phyloP scores from a whole-genome alignment of 2,888 invertebrate genomes.

The Drosophila acutilabella region DNA sequence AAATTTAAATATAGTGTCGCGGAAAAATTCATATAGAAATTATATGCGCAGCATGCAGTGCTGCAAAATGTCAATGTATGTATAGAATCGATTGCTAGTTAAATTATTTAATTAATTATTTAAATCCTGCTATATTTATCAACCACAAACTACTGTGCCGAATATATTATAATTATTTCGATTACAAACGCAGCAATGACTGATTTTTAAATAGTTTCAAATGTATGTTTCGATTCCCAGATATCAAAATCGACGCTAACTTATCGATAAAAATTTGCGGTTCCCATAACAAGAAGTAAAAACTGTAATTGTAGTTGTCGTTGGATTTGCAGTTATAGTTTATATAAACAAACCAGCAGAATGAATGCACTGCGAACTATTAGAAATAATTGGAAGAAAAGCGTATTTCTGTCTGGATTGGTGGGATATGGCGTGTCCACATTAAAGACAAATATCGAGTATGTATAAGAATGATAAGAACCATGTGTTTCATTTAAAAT shows the following conservation, averaged over 20 bases:
- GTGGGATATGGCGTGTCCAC: conserved; percentile 90
- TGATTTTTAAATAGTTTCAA: neutral
- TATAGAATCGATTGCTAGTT: too few relatives aligned
- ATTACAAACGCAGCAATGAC: neutral
- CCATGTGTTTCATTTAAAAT: neutral
- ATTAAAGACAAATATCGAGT: conserved; percentile 91
- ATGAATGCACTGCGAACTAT: conserved; percentile 60
- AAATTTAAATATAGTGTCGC: too few relatives aligned
- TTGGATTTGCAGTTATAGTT: conserved; percentile 15
- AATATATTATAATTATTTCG: neutral
- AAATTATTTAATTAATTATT: too few relatives aligned
- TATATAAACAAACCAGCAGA: conserved; percentile 24
- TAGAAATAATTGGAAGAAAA: conserved; percentile 93
- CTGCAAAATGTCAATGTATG: too few relatives aligned
- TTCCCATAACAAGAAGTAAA: conserved; percentile 3
- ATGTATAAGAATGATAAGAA: conserved; percentile 81
- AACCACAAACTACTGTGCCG: too few relatives aligned
- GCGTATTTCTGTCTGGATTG: conserved; percentile 89
- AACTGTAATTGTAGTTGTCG: conserved; percentile 4
- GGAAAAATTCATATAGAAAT: too few relatives aligned
- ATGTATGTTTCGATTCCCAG: neutral
- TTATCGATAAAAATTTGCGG: conserved; percentile 1
- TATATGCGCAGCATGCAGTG: too few relatives aligned
- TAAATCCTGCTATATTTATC: too few relatives aligned
- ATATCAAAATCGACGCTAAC: conserved; percentile 3